Evolutionary conservation across 2,113 vertebrate genomes (phyloP).

Genomic region (Mustelus asterias): DNA sequence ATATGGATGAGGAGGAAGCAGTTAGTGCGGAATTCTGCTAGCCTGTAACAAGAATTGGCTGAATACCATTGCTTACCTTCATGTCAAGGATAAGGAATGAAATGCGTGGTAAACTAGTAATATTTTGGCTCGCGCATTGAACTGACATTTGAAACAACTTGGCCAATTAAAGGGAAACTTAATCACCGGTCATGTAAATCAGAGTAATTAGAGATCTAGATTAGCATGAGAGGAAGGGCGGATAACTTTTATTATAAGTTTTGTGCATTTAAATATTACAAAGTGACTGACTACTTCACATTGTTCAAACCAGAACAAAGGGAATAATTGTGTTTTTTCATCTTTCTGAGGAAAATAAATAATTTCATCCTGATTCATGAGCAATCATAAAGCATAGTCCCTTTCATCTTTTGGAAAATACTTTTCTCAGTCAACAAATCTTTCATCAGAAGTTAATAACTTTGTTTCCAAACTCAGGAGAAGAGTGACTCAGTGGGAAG

Average conservation of each 20-base stretch:
- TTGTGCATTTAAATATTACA: neutral
- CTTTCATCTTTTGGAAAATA: neutral
- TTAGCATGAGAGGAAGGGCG: neutral
- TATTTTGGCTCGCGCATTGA: neutral
- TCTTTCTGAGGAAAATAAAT: neutral
- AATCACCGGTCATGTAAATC: neutral
- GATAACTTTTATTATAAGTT: neutral
- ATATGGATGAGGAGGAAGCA: neutral
- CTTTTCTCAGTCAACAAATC: neutral
- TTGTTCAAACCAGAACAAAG: neutral
- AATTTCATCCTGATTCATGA: neutral
- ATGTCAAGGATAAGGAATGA: neutral
- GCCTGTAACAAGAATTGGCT: neutral
- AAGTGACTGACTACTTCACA: neutral
- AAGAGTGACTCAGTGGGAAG: neutral
- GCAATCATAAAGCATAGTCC: neutral
- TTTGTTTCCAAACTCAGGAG: neutral
- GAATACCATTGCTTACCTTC: neutral
- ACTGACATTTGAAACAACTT: neutral
- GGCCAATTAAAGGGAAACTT: neutral
- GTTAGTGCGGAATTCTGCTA: neutral
- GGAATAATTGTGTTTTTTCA: neutral
- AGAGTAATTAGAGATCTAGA: neutral
- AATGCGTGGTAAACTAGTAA: neutral
- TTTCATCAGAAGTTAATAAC: neutral